These are phyloP conservation scores for Pipa parva DNA, from an alignment of 2,113 vertebrate genomes.

Conservation along the genomic window DNA sequence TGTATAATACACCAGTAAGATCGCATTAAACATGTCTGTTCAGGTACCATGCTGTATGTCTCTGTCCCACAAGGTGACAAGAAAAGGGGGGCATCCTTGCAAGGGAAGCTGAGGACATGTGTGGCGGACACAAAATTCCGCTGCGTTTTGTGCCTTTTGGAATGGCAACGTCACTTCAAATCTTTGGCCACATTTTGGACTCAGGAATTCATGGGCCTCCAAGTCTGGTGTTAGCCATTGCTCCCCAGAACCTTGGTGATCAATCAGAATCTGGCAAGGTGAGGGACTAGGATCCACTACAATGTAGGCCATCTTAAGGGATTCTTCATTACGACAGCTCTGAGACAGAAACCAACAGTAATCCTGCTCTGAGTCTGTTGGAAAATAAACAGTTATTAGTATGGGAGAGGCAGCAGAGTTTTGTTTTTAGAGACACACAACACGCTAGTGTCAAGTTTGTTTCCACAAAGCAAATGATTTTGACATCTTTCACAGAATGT, in stretches of 20 bases:
- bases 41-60: neutral
- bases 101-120: neutral
- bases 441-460: too few relatives aligned
- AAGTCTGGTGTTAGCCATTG: neutral
- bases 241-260: neutral
- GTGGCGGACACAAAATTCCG: slow-evolving; percentile 24
- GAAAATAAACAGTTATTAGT: neutral
- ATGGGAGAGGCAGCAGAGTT: too few relatives aligned
- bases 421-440: too few relatives aligned
- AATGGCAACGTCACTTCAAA: slow-evolving; percentile 38
- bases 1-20: too few relatives aligned
- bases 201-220: neutral
- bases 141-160: slow-evolving; percentile 25
- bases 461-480: too few relatives aligned
- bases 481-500: too few relatives aligned
- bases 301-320: slow-evolving; percentile 21
- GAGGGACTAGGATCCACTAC: neutral
- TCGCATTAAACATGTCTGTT: neutral
- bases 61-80: slow-evolving; percentile 36
- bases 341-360: slow-evolving; percentile 26
- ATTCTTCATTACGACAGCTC: neutral
- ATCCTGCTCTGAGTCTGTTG: slow-evolving; percentile 20
- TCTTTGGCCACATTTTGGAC: neutral
- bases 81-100: slow-evolving; percentile 26
- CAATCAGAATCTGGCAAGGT: slow-evolving; percentile 24